Evolutionary conservation across 2,888 invertebrate species (phyloP), one percentile per base, ranked within the genome.

Genomic region (Mesorhabditis belari): DNA sequence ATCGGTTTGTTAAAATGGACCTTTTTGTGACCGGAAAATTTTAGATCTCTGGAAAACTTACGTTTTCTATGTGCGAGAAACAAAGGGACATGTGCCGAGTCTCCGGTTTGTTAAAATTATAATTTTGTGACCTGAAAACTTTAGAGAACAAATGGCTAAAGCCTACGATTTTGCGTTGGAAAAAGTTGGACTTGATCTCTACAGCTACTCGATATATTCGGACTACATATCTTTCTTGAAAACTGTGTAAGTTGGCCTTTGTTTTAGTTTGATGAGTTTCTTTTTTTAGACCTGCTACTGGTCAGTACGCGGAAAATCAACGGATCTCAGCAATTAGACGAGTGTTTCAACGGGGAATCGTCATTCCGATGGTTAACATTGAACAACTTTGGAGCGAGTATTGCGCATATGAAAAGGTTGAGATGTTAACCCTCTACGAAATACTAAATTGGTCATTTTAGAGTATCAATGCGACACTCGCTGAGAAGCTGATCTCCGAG

Each of bases 151-250:
- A 85, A 91, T 99, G 90, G 96, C 96, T 0, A 94, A 98, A 82
- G 96, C 98, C 0, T 99, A 96, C 82, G 96, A 99, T 83, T 98
- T 98, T 83, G 96, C 98, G 0, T 84, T 99, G 69, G 98, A 98
- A 69, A 95, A 96, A 84, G 95, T 99, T 71, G 98, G 98, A 0
- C 89, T 98, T 88, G 98, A 99, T 81, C 89, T 95, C 74, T 91
- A 93, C 84, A 92, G 95, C 0, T 93, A 91, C 82, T 88, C 90
- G 6, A 91, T 99, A 65, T 99, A 96, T 93, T 90, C 90, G 78
- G 98, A 99, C 81, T 99, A 99, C 80, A 91, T 98, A 0, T 89
- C 88, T 52, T 99, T 99, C 82, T 84, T 99, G 62, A 96, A 80
- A 61, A 66, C 69, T 60, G 79, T 81, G 80, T 82, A 66, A 66